These are phyloP conservation scores for Odobenus rosmarus DNA, from an alignment of 2,113 vertebrate genomes.

Conservation along the genomic window DNA sequence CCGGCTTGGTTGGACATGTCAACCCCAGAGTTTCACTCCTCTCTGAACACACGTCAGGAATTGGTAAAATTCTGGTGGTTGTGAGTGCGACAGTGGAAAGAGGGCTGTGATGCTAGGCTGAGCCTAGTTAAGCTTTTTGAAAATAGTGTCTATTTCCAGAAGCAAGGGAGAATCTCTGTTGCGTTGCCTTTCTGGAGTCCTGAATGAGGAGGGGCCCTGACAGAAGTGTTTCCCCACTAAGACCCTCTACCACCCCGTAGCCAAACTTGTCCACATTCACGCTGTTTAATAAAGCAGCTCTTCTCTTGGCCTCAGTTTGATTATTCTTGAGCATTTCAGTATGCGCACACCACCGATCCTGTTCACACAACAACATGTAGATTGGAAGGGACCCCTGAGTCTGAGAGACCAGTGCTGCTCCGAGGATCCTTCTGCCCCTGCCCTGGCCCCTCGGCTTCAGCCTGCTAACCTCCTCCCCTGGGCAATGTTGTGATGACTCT, in stretches of 20 bases:
- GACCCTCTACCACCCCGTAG: fast-evolving
- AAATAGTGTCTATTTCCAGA: background rate
- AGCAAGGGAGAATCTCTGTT: background rate
- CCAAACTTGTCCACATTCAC: background rate
- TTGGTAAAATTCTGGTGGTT: background rate
- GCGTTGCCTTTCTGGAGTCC: background rate
- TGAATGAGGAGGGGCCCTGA: background rate
- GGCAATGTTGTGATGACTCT: background rate
- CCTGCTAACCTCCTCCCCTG: background rate
- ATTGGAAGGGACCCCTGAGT: background rate
- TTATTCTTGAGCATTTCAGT: background rate
- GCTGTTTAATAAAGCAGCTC: background rate
- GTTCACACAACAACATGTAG: too few species aligned
- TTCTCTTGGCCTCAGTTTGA: background rate
- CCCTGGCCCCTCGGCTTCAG: background rate
- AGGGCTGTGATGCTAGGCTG: background rate
- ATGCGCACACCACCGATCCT: fast-evolving
- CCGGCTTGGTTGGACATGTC: background rate
- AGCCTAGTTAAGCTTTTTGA: background rate
- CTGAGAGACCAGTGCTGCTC: background rate
- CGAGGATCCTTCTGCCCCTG: background rate
- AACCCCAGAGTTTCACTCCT: background rate
- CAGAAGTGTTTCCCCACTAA: background rate
- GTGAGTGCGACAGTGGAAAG: too few species aligned
- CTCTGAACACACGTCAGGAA: background rate